Percentiles rank a stretch among this genome's conserved stretches.
Conservation (phyloP, 1,140 invertebrate species). For the Aphaenogaster ashmeadi region DNA sequence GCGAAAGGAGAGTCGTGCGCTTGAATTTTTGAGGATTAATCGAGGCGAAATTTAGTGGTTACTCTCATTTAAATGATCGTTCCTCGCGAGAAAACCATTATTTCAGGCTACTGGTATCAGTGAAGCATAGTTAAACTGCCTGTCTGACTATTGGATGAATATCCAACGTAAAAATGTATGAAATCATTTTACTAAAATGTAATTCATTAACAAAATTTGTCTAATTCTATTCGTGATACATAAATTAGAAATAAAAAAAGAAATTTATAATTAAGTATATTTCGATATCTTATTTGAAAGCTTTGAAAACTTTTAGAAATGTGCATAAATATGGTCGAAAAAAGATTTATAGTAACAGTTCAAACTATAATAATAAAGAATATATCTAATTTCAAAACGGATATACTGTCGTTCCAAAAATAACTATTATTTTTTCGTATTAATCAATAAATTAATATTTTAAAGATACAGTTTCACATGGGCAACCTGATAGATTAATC, state of each 20-base stretch:
- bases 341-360: background rate
- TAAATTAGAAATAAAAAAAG: background rate
- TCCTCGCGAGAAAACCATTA: slow-evolving; percentile 27
- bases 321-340: background rate
- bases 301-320: background rate
- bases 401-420: background rate
- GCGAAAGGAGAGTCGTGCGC: slow-evolving; percentile 69
- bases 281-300: background rate
- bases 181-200: slow-evolving; percentile 3
- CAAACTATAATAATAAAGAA: background rate
- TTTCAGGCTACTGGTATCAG: slow-evolving; percentile 32
- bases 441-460: background rate
- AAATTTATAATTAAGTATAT: slow-evolving; percentile 7
- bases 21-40: slow-evolving; percentile 78
- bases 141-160: slow-evolving; percentile 30
- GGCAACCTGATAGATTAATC: too few relatives aligned
- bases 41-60: slow-evolving; percentile 71
- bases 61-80: slow-evolving; percentile 71
- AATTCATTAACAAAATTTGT: slow-evolving; percentile 26
- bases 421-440: background rate
- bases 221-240: background rate
- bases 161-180: background rate
- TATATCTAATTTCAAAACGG: background rate
- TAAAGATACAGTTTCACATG: background rate
- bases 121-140: slow-evolving; percentile 23